phyloP scores from a whole-genome alignment of 1,140 invertebrate genomes.

The Trissolcus basalis region DNA sequence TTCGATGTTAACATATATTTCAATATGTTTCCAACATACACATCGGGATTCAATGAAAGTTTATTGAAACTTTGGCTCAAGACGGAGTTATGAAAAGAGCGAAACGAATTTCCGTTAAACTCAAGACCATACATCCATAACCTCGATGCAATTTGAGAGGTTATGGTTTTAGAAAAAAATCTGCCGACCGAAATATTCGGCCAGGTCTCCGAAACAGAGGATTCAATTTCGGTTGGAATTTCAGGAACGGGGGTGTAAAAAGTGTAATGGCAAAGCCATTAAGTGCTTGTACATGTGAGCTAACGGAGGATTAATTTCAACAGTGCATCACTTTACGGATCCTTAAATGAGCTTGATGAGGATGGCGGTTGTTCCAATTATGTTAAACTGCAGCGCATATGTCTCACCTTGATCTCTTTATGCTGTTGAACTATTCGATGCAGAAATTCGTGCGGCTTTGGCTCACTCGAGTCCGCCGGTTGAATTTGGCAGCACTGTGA shows the following conservation, averaged over 20 bases:
- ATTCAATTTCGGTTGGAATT: too few relatives aligned
- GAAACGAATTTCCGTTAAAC: not conserved
- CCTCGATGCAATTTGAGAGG: too few relatives aligned
- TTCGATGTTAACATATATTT: constrained; percentile 1
- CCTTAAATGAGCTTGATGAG: not conserved
- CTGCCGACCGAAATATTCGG: too few relatives aligned
- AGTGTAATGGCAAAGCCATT: too few relatives aligned
- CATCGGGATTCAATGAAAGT: constrained; percentile 2
- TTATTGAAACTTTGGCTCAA: constrained; percentile 8
- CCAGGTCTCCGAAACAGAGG: too few relatives aligned
- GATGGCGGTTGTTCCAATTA: constrained; percentile 12
- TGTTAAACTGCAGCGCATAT: not conserved
- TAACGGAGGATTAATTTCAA: too few relatives aligned
- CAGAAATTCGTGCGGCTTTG: constrained; percentile 80
- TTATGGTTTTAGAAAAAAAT: too few relatives aligned
- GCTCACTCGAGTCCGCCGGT: constrained; percentile 74
- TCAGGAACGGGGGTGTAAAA: too few relatives aligned
- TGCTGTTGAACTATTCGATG: constrained; percentile 81
- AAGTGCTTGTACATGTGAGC: too few relatives aligned
- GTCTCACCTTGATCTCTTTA: constrained; percentile 75
- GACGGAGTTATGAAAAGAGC: not conserved
- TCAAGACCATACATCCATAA: too few relatives aligned
- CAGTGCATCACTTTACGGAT: not conserved
- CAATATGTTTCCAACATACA: constrained; percentile 6
- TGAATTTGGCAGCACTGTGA: constrained; percentile 80